Evolutionary conservation across 2,888 invertebrate species (phyloP), one percentile per base, ranked within the genome.

Genomic region (Polyommatus icarus): DNA sequence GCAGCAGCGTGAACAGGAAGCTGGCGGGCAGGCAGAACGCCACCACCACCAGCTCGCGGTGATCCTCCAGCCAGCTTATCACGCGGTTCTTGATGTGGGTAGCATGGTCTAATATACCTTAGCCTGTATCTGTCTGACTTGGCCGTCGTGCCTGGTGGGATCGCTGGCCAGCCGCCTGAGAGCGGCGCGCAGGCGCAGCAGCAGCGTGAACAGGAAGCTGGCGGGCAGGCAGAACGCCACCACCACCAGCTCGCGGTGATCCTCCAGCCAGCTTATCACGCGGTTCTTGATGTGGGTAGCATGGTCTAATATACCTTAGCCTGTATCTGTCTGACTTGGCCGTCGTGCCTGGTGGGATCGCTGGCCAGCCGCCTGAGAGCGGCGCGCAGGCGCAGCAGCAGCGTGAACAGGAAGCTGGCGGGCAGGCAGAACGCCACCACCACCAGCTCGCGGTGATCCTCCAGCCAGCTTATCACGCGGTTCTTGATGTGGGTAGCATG

Each of bases 11-110:
- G 87, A 96, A 96, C 18, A 96, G 80, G 85, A 96, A 95, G 86
- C 96, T 96, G 46, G 96, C 96, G 0, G 96, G 96, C 76, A 96
- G 89, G 79, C 96, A 96, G 89, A 96, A 96, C 73, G 95, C 84
- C n/a, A 95, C 88, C 78, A 96, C 95, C 40, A 96, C 96, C 15
- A 96, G 85, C 79, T 95, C 95, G 18, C 96, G 89, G 86, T 96
- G 94, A n/a, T 95, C 93, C 83, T 96, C 96, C 82, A 96, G 86
- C 91, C 95, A 94, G 77, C 86, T 84, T 77, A 95, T 89, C 1
- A 94, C 71, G 0, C 85, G 84, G 8, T 84, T 79, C 81, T 92
- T 93, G 36, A 82, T 0, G 80, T 81, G 0, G 88, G 86, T 8
- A 87, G 50, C 90, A 91, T 91, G 80, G 3, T 76, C 57, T 24